These are phyloP conservation scores for Teleiodes luculella DNA, from an alignment of 2,888 invertebrate species.

Conservation along the genomic window DNA sequence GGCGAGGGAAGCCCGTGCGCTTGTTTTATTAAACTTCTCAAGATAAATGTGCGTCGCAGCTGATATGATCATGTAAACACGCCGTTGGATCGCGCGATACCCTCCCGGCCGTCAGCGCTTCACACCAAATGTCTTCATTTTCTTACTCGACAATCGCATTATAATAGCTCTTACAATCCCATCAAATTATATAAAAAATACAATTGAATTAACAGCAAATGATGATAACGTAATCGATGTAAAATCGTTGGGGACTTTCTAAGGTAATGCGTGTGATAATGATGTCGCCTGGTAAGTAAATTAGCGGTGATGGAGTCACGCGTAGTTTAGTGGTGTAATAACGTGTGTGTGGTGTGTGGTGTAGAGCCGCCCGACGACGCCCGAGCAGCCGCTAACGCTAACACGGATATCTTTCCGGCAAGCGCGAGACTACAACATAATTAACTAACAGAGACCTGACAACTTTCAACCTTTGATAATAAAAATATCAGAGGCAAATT, in stretches of 20 bases:
- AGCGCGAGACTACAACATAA: too few species aligned
- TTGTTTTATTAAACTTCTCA: constrained; percentile 12
- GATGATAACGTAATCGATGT: constrained; percentile 41
- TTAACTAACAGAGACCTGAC: too few species aligned
- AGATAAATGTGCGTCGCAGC: constrained; percentile 8
- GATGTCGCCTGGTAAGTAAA: constrained; percentile 56
- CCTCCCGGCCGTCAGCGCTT: neutral
- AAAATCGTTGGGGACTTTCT: constrained; percentile 26
- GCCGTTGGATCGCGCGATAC: neutral
- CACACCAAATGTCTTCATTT: constrained; percentile 21
- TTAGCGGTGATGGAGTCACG: constrained; percentile 55
- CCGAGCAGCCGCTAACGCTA: constrained; percentile 18
- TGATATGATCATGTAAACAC: constrained; percentile 12
- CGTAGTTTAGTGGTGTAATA: constrained; percentile 50
- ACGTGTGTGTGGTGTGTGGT: constrained; percentile 23
- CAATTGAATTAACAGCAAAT: constrained; percentile 46
- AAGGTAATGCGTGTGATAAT: constrained; percentile 54
- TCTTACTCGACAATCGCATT: constrained; percentile 23
- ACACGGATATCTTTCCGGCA: too few species aligned
- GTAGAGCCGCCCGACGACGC: constrained; percentile 15
- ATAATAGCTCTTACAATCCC: constrained; percentile 24
- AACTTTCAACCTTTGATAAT: too few species aligned
- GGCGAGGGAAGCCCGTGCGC: constrained; percentile 6
- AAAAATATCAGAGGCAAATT: too few species aligned
- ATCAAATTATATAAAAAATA: constrained; percentile 50